A percentile compares a stretch with the other conserved stretches of the same genome.
Evolutionary conservation across 2,113 vertebrate genomes (phyloP).

Genomic region (Bubo bubo): DNA sequence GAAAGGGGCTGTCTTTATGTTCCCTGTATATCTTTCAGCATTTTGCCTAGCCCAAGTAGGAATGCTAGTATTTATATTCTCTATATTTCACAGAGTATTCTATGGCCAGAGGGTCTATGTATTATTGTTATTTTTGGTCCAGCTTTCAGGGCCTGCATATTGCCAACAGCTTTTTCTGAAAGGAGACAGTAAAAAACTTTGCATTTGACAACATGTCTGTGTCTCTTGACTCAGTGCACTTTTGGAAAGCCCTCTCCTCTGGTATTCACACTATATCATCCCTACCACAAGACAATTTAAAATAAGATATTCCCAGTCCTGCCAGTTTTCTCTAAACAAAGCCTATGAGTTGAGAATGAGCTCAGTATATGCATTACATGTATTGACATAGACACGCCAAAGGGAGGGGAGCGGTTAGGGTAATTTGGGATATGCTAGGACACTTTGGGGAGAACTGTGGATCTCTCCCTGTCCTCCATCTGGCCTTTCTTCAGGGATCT

Average conservation of each 20-base stretch:
- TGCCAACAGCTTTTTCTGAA: background rate
- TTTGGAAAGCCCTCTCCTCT: slow-evolving; percentile 29
- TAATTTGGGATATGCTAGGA: background rate
- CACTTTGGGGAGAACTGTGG: background rate
- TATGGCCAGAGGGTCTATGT: slow-evolving; percentile 32
- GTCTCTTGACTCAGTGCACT: background rate
- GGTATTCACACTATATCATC: slow-evolving; percentile 39
- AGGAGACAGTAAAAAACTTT: slow-evolving; percentile 16
- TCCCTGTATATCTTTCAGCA: background rate
- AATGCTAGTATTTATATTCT: slow-evolving; percentile 26
- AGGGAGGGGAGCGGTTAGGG: background rate
- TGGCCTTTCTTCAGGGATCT: background rate
- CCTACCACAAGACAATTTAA: slow-evolving; percentile 21
- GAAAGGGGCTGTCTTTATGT: background rate
- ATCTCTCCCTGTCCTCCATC: background rate
- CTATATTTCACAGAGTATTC: slow-evolving; percentile 25
- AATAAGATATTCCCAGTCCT: slow-evolving; percentile 1
- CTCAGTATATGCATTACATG: background rate
- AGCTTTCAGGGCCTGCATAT: background rate
- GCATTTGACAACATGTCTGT: background rate
- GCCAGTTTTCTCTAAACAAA: slow-evolving; percentile 42
- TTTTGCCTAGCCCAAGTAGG: background rate
- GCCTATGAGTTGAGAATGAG: background rate
- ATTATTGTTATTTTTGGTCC: slow-evolving; percentile 50
- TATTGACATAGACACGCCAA: background rate